Conservation (phyloP, 2,888 invertebrate genomes). For the Volucella inflata region DNA sequence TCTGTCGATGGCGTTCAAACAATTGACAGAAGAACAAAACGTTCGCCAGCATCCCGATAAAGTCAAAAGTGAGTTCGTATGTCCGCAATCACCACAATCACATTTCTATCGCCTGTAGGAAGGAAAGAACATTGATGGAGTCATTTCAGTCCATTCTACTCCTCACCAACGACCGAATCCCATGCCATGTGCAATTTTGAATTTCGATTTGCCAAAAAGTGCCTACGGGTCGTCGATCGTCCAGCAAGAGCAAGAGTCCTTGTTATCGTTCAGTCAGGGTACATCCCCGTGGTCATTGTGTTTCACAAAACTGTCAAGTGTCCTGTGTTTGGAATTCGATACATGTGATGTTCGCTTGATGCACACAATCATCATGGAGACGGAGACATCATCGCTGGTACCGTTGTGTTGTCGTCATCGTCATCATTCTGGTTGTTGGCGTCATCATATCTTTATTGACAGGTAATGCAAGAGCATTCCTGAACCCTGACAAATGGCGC, state of each 20-base stretch:
- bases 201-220: conserved; percentile 57
- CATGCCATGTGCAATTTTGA: conserved; percentile 50
- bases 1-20: conserved; percentile 12
- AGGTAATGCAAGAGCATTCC: conserved; percentile 52
- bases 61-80: conserved; percentile 69
- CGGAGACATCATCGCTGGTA: conserved; percentile 68
- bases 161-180: conserved; percentile 14
- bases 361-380: conserved; percentile 74
- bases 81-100: conserved; percentile 67
- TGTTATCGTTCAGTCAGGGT: conserved; percentile 30
- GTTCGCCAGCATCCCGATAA: conserved; percentile 56
- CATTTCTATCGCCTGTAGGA: conserved; percentile 63
- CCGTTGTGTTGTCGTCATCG: conserved; percentile 4
- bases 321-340: conserved; percentile 63
- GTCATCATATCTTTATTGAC: conserved; percentile 67
- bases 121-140: conserved; percentile 16
- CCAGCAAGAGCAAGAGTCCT: conserved; percentile 35
- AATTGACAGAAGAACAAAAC: conserved; percentile 71
- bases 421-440: conserved; percentile 28
- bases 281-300: conserved; percentile 58
- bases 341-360: conserved; percentile 42
- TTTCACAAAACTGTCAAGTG: conserved; percentile 37
- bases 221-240: conserved; percentile 47
- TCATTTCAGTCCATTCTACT: conserved; percentile 30
- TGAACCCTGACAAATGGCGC: conserved; percentile 46